Base-by-base conservation (phyloP, 2,113 vertebrate species). In the Myrmecobius fasciatus region DNA sequence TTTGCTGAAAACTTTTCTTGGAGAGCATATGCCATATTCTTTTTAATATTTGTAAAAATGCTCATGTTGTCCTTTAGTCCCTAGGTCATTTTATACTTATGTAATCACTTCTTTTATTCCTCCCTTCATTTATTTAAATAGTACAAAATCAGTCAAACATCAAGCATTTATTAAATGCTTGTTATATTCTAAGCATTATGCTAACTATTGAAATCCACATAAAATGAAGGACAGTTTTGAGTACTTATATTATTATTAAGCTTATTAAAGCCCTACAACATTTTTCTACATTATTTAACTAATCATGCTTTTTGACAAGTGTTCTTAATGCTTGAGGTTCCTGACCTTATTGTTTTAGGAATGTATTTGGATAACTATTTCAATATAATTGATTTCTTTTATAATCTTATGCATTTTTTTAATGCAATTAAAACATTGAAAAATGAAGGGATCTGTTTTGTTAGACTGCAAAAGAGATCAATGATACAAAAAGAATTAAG, bases 241-340 rank as follows among this genome's bases (percentile, higher is more conserved):
- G 51, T 89, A 93, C 6, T 90, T 92, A 90, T 92, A 91, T 43
- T 51, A 51, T 51, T 11, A 51, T 51, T 51, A 51, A 47, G 20
- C 48, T 67, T 92, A 94, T 93, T 90, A 48, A 89, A n/a, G n/a
- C 22, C 49, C 67, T 53, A 17, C 2, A 88, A 49, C 3, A 31
- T 43, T 89, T 93, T 75, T 52, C 93, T 91, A 8, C 92, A 46
- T 91, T 90, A 46, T 56, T 93, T 20, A 93, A 51, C 24, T 92
- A 92, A 91, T 94, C 96, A 49, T 26, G 47, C 28, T 94, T 95
- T 75, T 89, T 89, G 53, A 20, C n/a, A 83, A 83, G 36, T 5
- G 4, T 92, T 88, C 6, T 60, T 91, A 25, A 12, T 51, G 49
- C 17, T 28, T 95, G 43, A 43, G 8, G 75, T 46, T 24, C 56